These are phyloP conservation scores for Mesembrinibis cayennensis DNA, from an alignment of 2,113 vertebrate genomes.

Conservation along the genomic window DNA sequence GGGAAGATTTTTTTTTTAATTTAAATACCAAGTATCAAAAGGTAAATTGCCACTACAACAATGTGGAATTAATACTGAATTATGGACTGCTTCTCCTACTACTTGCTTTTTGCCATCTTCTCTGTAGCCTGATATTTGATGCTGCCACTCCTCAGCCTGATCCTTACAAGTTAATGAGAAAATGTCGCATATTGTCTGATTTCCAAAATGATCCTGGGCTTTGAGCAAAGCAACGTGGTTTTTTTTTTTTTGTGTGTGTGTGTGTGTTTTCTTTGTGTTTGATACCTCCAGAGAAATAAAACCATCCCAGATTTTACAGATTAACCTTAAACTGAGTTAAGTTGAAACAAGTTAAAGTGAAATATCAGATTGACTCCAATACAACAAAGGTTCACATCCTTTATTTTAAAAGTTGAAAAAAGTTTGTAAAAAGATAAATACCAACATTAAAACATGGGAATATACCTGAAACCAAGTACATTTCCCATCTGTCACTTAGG, in stretches of 20 bases:
- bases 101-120: background rate
- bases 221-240: background rate
- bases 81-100: background rate
- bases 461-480: background rate
- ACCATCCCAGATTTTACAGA: background rate
- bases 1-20: background rate
- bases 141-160: background rate
- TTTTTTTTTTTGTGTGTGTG: no score
- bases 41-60: background rate
- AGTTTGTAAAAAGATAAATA: background rate
- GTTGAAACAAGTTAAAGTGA: background rate
- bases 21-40: background rate
- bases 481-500: background rate
- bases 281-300: background rate
- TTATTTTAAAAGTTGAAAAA: background rate
- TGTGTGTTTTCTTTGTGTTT: background rate
- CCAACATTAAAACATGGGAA: background rate
- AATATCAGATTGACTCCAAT: background rate
- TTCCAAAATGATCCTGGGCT: background rate
- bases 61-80: background rate
- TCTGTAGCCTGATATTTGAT: background rate
- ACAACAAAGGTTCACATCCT: background rate
- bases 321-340: background rate
- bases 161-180: background rate
- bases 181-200: background rate